Evolutionary conservation across 2,888 invertebrate genomes (phyloP), one percentile per base, ranked within the genome.

Genomic region (Poecilobothrus nobilitatus): DNA sequence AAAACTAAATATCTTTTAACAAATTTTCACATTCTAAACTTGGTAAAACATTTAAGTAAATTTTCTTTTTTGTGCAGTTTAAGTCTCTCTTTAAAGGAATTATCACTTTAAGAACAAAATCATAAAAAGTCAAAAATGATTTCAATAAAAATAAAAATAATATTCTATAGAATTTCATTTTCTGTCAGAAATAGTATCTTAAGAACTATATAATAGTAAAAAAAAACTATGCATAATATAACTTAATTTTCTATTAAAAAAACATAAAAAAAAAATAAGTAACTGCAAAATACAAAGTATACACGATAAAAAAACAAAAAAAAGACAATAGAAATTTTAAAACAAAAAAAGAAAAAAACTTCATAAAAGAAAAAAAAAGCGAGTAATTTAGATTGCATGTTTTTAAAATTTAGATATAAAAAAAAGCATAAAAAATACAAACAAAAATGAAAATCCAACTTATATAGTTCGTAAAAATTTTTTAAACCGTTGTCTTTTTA

Each of bases 231-330:
- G 41, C 4, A 41, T 53, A 53, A 53, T 18, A n/a, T 53, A 53
- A 53, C 53, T 53, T 53, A 53, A 53, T 53, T 53, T 53, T 53
- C 53, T 53, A 53, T 53, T 53, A 53, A 6, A 53, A 53, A 53
- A 53, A 53, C 53, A 53, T 53, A 15, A 53, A 53, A 53, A 53
- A 53, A 53, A 53, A 37, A 2, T 27, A 27, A 27, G 27, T 27
- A 27, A 27, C 27, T 27, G 27, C 27, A 27, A 27, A n/a, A 37
- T 10, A 37, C 37, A 37, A 37, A 37, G 12, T 37, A 10, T 8
- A 12, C 9, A 34, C 34, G 34, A 34, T 8, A 34, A 37, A 12
- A 37, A 10, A 37, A 37, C 37, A 37, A 37, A 10, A 4, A 10
- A 37, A 4, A 37, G 7, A 27, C 27, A 27, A 27, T 27, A 4